These are phyloP conservation scores for Griposia aprilina DNA, from an alignment of 2,888 invertebrate genomes.

Conservation along the genomic window DNA sequence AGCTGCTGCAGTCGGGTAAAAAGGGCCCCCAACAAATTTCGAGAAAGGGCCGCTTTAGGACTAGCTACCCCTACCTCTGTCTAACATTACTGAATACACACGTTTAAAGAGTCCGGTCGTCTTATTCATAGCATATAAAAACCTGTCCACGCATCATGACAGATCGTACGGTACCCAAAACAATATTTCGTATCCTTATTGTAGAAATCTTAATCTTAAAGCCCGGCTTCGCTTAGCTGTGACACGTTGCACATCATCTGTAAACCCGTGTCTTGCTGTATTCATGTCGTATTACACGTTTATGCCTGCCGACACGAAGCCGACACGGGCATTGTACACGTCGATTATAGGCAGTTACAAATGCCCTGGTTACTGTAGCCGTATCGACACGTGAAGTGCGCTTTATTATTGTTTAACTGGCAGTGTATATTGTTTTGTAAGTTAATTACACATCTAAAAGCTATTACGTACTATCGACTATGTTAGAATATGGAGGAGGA, in stretches of 20 bases:
- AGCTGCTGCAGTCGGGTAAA: no score
- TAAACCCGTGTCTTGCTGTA: constrained; percentile 18
- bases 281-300: not conserved
- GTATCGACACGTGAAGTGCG: constrained; percentile 2
- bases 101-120: no score
- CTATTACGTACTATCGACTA: not conserved
- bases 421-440: not conserved
- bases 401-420: not conserved
- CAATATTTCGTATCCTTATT: constrained; percentile 32
- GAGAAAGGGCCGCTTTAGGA: no score
- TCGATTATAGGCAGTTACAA: constrained; percentile 14
- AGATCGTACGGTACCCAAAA: not conserved
- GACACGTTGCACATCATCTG: not conserved
- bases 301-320: constrained; percentile 10
- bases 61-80: no score
- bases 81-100: no score
- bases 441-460: not conserved
- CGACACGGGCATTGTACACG: constrained; percentile 6
- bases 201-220: no score
- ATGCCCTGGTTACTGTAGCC: not conserved
- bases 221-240: not conserved
- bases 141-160: no score
- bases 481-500: not conserved
- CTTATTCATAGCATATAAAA: no score
- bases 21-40: no score